Evolutionary conservation across 2,888 invertebrate species (phyloP).

Genomic region (Scrobipalpa atriplicella): DNA sequence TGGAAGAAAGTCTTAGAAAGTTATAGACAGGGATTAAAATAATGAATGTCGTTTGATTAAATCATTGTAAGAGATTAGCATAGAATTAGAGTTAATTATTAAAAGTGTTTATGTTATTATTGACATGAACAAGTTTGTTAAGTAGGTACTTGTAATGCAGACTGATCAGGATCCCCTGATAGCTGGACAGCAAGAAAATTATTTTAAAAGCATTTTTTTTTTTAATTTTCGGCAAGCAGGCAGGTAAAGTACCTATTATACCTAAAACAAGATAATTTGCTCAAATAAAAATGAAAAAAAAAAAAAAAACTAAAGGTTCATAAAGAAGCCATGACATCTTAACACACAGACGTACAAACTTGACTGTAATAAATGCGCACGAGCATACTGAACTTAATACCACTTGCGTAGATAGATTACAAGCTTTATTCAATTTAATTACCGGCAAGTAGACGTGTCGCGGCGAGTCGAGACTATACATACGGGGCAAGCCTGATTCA

Average conservation of each 20-base stretch:
- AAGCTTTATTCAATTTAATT: conserved; percentile 11
- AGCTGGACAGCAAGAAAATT: no score
- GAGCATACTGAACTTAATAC: conserved; percentile 4
- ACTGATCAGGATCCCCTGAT: no score
- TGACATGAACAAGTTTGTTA: no score
- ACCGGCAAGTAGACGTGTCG: conserved; percentile 1
- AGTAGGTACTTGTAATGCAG: no score
- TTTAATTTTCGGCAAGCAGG: no score
- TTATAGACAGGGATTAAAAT: conserved; percentile 25
- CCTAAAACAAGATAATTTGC: no score
- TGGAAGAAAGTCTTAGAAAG: conserved; percentile 25
- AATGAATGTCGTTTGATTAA: conserved; percentile 10
- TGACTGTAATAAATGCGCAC: conserved; percentile 2
- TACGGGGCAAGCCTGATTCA: neutral
- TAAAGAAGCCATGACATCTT: conserved; percentile 7
- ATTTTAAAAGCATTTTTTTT: no score
- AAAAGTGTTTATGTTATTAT: neutral
- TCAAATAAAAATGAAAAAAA: no score
- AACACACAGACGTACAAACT: neutral
- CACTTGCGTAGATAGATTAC: conserved; percentile 11
- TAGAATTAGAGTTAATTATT: conserved; percentile 12
- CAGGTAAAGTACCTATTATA: no score
- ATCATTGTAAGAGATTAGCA: conserved; percentile 11
- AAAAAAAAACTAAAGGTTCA: no score
- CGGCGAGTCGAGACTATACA: neutral